Percentiles rank a stretch among this genome's conserved stretches.
Evolutionary conservation across 2,888 invertebrate genomes (phyloP).

Genomic region (Belgica antarctica): DNA sequence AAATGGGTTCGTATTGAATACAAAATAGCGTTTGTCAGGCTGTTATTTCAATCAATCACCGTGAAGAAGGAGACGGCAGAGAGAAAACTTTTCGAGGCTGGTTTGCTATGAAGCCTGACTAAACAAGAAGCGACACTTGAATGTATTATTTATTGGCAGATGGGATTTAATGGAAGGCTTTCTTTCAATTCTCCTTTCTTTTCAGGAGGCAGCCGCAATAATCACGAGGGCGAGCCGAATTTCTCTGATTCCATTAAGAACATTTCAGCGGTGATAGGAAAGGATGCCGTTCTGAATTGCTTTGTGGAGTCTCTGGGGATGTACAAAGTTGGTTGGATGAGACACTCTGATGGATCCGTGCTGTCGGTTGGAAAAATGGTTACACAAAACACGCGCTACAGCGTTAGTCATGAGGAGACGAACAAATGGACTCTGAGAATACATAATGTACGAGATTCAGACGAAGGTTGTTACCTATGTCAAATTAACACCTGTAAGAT

Average conservation of each 20-base stretch:
- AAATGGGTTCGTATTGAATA: neutral
- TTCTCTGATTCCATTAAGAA: constrained; percentile 3
- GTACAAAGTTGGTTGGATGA: constrained; percentile 70
- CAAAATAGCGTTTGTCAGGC: neutral
- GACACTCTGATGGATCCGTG: constrained; percentile 73
- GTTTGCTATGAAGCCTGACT: neutral
- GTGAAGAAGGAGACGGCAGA: neutral
- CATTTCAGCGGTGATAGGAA: neutral
- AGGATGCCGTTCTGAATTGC: constrained; percentile 25
- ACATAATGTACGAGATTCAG: constrained; percentile 67
- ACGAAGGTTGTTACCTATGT: constrained; percentile 59
- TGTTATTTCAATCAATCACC: constrained; percentile 19
- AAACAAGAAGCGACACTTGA: constrained; percentile 14
- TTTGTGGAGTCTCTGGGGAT: neutral
- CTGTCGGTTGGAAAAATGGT: constrained; percentile 71
- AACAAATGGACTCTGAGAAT: constrained; percentile 73
- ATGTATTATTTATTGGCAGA: constrained; percentile 20
- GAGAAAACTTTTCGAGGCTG: constrained; percentile 1
- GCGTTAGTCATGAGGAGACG: constrained; percentile 67
- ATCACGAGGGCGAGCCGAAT: constrained; percentile 4
- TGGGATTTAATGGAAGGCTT: neutral
- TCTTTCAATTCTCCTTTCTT: neutral
- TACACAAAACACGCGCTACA: constrained; percentile 69
- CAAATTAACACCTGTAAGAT: too few relatives aligned
- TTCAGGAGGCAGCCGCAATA: neutral